Conservation (phyloP, 1,140 invertebrate genomes). For the Temnothorax curvispinosus region DNA sequence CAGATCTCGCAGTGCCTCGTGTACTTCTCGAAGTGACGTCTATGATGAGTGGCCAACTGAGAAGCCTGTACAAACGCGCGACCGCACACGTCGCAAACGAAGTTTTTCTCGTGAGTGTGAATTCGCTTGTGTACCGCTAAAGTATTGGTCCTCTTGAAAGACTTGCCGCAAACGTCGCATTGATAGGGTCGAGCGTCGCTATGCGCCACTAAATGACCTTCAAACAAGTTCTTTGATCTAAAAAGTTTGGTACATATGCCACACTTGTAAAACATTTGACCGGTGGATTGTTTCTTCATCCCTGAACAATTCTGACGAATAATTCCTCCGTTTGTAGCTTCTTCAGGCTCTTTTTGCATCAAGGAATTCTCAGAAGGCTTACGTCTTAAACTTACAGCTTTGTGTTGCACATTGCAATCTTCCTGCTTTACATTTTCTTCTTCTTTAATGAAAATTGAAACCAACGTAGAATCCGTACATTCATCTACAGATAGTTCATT, state of each 20-base stretch:
- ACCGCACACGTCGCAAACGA: slow-evolving; percentile 83
- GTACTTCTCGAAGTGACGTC: slow-evolving; percentile 82
- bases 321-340: not conserved
- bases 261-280: slow-evolving; percentile 80
- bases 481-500: slow-evolving; percentile 47
- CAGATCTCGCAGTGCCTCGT: slow-evolving; percentile 82
- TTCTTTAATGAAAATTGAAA: slow-evolving; percentile 43
- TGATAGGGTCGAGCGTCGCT: slow-evolving; percentile 83
- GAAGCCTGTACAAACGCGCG: slow-evolving; percentile 82
- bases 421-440: slow-evolving; percentile 20
- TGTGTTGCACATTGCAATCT: not conserved
- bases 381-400: not conserved
- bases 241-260: slow-evolving; percentile 84
- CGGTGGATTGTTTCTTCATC: not conserved
- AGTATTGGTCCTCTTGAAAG: slow-evolving; percentile 84
- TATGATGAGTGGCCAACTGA: slow-evolving; percentile 81
- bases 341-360: not conserved
- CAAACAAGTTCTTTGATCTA: slow-evolving; percentile 84
- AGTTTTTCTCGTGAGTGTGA: slow-evolving; percentile 80
- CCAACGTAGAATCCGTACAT: slow-evolving; percentile 30
- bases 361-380: not conserved
- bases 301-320: not conserved
- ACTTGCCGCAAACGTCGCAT: slow-evolving; percentile 84
- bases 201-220: slow-evolving; percentile 85
- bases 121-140: slow-evolving; percentile 81